Base-by-base conservation (phyloP, 1,140 invertebrate species). In the Myzus persicae region DNA sequence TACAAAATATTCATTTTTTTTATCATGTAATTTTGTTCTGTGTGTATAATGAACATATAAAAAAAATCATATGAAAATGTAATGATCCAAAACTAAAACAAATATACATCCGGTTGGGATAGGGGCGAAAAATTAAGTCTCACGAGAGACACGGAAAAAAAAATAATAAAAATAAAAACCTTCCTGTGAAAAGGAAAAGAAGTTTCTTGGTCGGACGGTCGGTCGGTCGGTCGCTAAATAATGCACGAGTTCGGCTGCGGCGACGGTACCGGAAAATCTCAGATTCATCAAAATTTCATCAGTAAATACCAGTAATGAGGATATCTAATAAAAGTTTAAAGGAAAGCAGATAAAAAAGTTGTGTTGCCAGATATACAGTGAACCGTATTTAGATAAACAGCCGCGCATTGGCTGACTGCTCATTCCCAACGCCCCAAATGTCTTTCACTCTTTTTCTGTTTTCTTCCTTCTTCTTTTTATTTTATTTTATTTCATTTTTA, bases 291-390 rank as follows among this genome's bases (percentile, higher is more conserved):
- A 94, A 94, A 93, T 94, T 94, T 94, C 94, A 94, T 67, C 87
- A 94, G 93, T 93, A 94, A 94, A 94, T 94, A 94, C 94, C 94
- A 94, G 94, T 94, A 94, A 94, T 94, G 94, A 94, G 94, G 94
- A 94, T 94, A 94, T 94, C 94, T 94, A 94, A 94, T 94, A 94
- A 94, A 94, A 94, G 93, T 94, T 94, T 94, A 93, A 94, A 91
- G 91, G 82, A 94, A 91, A 93, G 89, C 51, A 90, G 93, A 92
- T 92, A 93, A 92, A 93, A 93, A 93, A 93, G 91, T 93, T 93
- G 91, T 85, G 91, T 93, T 84, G 91, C 91, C 81, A 93, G 91
- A 93, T 48, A 93, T 93, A 93, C 91, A 85, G 91, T 42, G 91
- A 93, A 93, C 51, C 46, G 91, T 93, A 93, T 92, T 92, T 92